A percentile compares a stretch with the other conserved stretches of the same genome.
phyloP scores from a whole-genome alignment of 2,113 vertebrate genomes.

The Aegotheles bennettii region DNA sequence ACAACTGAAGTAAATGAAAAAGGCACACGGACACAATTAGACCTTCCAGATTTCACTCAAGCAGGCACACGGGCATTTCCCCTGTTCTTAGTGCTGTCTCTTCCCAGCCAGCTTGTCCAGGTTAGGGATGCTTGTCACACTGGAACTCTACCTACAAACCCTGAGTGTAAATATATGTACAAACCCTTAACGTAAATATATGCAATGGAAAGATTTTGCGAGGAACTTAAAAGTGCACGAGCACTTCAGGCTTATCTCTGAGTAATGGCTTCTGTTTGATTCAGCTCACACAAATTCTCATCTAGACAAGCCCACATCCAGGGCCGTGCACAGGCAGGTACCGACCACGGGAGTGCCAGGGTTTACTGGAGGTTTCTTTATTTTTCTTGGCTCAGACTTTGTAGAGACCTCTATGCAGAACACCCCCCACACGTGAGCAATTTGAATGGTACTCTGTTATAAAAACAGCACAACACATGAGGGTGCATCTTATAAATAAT shows the following conservation, averaged over 20 bases:
- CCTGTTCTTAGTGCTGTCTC: background rate
- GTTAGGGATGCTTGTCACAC: background rate
- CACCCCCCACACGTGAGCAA: rapidly evolving
- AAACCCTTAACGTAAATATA: background rate
- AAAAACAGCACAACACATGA: background rate
- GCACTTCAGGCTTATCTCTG: background rate
- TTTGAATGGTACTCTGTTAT: background rate
- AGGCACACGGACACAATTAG: rapidly evolving
- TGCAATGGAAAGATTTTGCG: background rate
- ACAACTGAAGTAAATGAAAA: background rate
- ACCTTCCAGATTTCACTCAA: background rate
- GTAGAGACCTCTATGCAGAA: background rate
- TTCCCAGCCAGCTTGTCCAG: background rate
- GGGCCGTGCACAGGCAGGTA: rapidly evolving
- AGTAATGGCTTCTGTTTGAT: background rate
- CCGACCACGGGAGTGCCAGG: background rate
- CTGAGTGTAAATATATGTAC: background rate
- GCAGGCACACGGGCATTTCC: background rate
- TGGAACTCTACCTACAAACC: background rate
- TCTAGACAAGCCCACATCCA: background rate
- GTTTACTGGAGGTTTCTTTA: background rate
- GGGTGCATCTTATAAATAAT: background rate
- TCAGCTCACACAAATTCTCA: background rate
- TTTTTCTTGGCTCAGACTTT: background rate
- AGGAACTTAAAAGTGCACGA: background rate